phyloP scores from a whole-genome alignment of 2,113 vertebrate genomes.

The Tragelaphus buxtoni region DNA sequence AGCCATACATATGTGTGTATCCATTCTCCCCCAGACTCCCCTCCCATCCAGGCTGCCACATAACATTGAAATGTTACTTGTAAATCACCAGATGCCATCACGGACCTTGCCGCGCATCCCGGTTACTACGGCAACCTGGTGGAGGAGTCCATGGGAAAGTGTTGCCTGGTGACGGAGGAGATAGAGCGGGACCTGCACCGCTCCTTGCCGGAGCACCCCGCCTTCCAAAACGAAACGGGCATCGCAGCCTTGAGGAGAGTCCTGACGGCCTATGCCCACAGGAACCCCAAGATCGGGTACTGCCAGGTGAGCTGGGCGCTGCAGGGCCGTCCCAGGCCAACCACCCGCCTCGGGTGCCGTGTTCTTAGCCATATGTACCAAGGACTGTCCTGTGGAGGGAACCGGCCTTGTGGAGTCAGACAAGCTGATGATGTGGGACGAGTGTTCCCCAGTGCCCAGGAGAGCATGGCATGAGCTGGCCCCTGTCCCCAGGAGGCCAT shows the following conservation, averaged over 20 bases:
- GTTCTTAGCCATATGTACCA: not conserved
- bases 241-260: conserved; percentile 93
- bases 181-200: conserved; percentile 97
- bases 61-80: not conserved
- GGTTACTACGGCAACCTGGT: conserved; percentile 89
- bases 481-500: not conserved
- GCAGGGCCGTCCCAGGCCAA: not conserved
- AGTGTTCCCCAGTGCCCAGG: not conserved
- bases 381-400: not conserved
- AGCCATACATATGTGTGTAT: not conserved
- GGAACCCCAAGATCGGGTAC: conserved; percentile 98
- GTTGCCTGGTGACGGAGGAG: conserved; percentile 91
- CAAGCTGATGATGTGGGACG: not conserved
- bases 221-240: conserved; percentile 93
- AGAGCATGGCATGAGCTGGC: accelerated
- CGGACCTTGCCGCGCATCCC: conserved; percentile 84
- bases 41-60: not conserved
- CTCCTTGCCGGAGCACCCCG: conserved; percentile 94
- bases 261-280: conserved; percentile 92
- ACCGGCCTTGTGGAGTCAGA: accelerated
- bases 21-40: not conserved
- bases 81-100: conserved; percentile 82
- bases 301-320: conserved; percentile 86
- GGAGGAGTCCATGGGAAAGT: conserved; percentile 89
- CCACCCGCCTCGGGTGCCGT: accelerated